phyloP scores from a whole-genome alignment of 2,888 invertebrate genomes.

The Metellina segmentata region DNA sequence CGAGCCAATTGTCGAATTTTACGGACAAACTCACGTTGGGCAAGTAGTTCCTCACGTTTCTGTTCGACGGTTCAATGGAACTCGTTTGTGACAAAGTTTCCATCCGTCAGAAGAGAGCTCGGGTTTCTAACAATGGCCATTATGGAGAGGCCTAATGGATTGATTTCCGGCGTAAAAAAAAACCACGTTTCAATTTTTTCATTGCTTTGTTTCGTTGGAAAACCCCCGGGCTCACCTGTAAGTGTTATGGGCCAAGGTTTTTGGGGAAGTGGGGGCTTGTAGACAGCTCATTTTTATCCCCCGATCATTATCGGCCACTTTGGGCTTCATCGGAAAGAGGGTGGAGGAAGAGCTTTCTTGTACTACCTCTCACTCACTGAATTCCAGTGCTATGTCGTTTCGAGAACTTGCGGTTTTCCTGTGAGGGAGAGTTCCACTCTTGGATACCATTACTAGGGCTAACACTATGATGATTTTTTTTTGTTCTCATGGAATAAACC shows the following conservation, averaged over 20 bases:
- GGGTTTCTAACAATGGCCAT: slow-evolving; percentile 62
- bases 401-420: not conserved
- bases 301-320: slow-evolving; percentile 35
- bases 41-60: too few species aligned
- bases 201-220: not conserved
- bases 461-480: not conserved
- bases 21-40: not conserved
- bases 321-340: not conserved
- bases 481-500: too few species aligned
- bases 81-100: slow-evolving; percentile 20
- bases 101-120: slow-evolving; percentile 13
- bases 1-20: not conserved
- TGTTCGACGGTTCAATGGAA: not conserved
- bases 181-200: not conserved
- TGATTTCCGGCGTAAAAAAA: slow-evolving; percentile 61
- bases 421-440: not conserved
- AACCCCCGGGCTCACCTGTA: slow-evolving; percentile 22
- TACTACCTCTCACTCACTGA: not conserved
- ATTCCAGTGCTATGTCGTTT: not conserved
- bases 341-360: not conserved
- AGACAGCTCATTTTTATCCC: not conserved
- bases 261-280: not conserved
- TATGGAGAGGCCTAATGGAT: slow-evolving; percentile 67
- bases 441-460: not conserved
- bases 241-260: slow-evolving; percentile 17